phyloP scores from a whole-genome alignment of 2,113 vertebrate species.

The Antechinus stuartii region DNA sequence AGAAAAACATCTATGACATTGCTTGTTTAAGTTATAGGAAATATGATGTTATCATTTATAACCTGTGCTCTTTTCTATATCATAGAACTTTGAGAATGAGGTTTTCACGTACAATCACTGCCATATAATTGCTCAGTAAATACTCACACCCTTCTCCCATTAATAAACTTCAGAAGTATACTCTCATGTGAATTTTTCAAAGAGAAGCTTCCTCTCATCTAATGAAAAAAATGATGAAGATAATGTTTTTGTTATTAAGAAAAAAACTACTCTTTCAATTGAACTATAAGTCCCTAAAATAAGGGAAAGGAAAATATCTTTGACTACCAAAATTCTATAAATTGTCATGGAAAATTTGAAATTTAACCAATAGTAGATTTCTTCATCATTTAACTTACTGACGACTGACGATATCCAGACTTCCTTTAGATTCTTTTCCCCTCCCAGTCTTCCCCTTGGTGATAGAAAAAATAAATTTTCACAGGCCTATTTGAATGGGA shows the following conservation, averaged over 20 bases:
- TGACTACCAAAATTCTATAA: not conserved
- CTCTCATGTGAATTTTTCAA: not conserved
- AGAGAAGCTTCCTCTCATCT: not conserved
- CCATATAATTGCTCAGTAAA: not conserved
- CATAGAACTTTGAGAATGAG: not conserved
- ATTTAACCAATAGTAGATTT: not conserved
- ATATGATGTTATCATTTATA: not conserved
- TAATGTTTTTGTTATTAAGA: not conserved
- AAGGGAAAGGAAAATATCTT: not conserved
- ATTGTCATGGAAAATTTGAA: not conserved
- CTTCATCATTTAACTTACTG: not conserved
- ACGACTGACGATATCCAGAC: not conserved
- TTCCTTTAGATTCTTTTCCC: not conserved
- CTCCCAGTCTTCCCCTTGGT: not conserved
- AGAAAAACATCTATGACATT: not conserved
- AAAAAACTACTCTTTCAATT: not conserved
- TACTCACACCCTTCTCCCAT: not conserved
- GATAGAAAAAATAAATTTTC: no score
- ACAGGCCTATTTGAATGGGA: not conserved
- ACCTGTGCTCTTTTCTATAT: not conserved
- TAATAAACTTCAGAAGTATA: not conserved
- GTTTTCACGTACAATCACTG: not conserved
- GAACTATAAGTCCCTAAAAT: not conserved
- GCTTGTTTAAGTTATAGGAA: not conserved
- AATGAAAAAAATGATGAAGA: not conserved